Percentiles rank a stretch among this genome's conserved stretches.
Conservation (phyloP, 2,797 vertebrate genomes). For the Sphenopsis melanotis region DNA sequence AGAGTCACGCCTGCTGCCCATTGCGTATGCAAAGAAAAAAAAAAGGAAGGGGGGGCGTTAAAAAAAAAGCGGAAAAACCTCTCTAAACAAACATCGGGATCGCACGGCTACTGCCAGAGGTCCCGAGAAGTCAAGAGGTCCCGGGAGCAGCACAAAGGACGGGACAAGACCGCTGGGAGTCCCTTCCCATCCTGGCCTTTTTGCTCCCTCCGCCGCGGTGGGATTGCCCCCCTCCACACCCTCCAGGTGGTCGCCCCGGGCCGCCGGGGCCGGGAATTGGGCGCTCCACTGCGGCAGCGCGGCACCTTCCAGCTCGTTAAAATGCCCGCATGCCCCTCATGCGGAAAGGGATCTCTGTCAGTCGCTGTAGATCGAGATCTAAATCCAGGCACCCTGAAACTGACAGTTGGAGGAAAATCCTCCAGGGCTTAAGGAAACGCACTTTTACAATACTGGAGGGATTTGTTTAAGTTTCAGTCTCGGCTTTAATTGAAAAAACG, state of each 20-base stretch:
- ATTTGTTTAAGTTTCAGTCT: constrained; percentile 57
- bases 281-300: background rate
- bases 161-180: background rate
- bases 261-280: background rate
- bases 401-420: constrained; percentile 42
- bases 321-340: background rate
- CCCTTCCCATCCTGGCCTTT: background rate
- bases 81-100: constrained; percentile 72
- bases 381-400: constrained; percentile 25
- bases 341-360: background rate
- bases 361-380: background rate
- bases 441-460: constrained; percentile 47
- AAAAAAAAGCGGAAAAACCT: constrained; percentile 14
- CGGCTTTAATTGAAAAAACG: constrained; percentile 12
- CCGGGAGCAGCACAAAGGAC: constrained; percentile 24
- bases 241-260: background rate
- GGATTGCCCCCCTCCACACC: background rate
- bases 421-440: constrained; percentile 47
- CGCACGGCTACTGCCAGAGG: constrained; percentile 63
- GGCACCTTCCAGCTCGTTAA: background rate
- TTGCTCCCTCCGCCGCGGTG: background rate
- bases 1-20: background rate
- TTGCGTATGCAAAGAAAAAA: background rate
- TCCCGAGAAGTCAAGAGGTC: constrained; percentile 53
- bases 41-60: accelerated